phyloP scores from a whole-genome alignment of 2,797 vertebrate species.

The Kryptopterus vitreolus region DNA sequence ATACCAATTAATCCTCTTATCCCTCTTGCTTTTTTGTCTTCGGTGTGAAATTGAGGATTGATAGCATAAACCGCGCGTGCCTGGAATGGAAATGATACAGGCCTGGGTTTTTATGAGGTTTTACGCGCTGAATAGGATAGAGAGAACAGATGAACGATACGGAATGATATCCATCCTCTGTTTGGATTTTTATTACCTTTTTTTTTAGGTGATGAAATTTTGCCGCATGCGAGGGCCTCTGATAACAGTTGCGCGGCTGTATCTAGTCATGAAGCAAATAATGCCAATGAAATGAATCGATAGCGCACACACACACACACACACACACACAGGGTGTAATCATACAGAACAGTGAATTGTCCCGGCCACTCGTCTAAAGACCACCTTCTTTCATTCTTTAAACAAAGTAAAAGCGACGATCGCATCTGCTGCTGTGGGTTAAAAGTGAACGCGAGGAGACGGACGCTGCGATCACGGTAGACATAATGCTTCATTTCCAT shows the following conservation, averaged over 20 bases:
- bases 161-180: slow-evolving; percentile 12
- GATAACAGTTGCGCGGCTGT: slow-evolving; percentile 57
- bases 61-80: slow-evolving; percentile 7
- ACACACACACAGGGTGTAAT: slow-evolving; percentile 51
- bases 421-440: slow-evolving; percentile 29
- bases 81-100: slow-evolving; percentile 42
- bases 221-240: slow-evolving; percentile 61
- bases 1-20: slow-evolving; percentile 5
- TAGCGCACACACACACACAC: slow-evolving; percentile 47
- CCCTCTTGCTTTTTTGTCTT: slow-evolving; percentile 13
- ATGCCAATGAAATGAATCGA: slow-evolving; percentile 69
- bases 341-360: slow-evolving; percentile 19
- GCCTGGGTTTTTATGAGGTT: slow-evolving; percentile 68
- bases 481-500: slow-evolving; percentile 28
- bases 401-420: slow-evolving; percentile 40
- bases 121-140: slow-evolving; percentile 56
- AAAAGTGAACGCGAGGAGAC: background rate
- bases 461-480: background rate
- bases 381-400: slow-evolving; percentile 42
- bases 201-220: slow-evolving; percentile 62
- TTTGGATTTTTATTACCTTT: slow-evolving; percentile 64
- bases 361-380: slow-evolving; percentile 36
- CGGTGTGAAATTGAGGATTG: slow-evolving; percentile 39
- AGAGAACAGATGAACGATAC: slow-evolving; percentile 42
- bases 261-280: slow-evolving; percentile 60